Conservation (phyloP, 1,140 invertebrate species). For the Hyles euphorbiae region DNA sequence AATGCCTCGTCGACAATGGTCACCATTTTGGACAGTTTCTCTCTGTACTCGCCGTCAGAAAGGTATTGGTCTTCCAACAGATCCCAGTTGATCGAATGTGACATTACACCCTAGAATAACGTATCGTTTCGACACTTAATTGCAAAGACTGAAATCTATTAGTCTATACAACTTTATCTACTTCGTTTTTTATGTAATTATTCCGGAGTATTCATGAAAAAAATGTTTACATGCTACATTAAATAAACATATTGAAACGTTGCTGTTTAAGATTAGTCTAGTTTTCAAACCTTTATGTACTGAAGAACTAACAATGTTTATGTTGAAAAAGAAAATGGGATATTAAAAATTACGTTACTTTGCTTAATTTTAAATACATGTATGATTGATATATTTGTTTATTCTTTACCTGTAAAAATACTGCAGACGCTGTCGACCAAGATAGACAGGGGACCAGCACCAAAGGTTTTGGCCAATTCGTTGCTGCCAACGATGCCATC, state of each 20-base stretch:
- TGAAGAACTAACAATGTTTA: too few relatives aligned
- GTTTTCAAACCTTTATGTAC: too few relatives aligned
- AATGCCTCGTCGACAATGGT: slow-evolving; percentile 84
- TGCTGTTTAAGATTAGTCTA: too few relatives aligned
- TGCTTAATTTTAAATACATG: too few relatives aligned
- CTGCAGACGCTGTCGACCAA: slow-evolving; percentile 96
- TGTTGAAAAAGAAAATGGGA: too few relatives aligned
- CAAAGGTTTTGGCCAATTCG: slow-evolving; percentile 95
- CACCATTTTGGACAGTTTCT: slow-evolving; percentile 90
- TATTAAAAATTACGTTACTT: too few relatives aligned
- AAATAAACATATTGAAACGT: too few relatives aligned
- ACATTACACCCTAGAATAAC: slow-evolving; percentile 89
- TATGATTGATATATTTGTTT: not conserved
- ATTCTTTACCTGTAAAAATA: slow-evolving; percentile 90
- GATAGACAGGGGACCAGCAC: slow-evolving; percentile 96
- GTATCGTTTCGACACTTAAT: not conserved
- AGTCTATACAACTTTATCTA: not conserved
- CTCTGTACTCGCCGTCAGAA: slow-evolving; percentile 86
- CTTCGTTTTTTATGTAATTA: not conserved
- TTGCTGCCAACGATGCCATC: slow-evolving; percentile 98
- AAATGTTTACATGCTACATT: too few relatives aligned
- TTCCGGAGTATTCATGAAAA: too few relatives aligned
- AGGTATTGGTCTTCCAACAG: slow-evolving; percentile 92
- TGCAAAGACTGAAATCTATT: not conserved
- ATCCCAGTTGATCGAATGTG: slow-evolving; percentile 95